Evolutionary conservation across 2,113 vertebrate species (phyloP).

Genomic region (Pleuronectes platessa): DNA sequence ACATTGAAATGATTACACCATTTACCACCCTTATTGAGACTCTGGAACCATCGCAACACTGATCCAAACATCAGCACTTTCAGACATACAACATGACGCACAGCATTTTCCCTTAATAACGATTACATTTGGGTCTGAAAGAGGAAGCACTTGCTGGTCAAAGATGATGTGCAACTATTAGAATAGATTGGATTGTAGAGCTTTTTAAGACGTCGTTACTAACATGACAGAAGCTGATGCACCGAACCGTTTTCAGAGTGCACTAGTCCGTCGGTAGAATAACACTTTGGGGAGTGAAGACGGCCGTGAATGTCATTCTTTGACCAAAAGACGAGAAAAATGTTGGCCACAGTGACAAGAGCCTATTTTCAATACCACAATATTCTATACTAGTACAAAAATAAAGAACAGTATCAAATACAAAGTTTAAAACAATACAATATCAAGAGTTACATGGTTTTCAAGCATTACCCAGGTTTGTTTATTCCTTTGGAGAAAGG

Average conservation of each 20-base stretch:
- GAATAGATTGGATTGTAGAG: slow-evolving; percentile 11
- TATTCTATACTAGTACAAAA: slow-evolving; percentile 57
- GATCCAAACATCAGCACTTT: slow-evolving; percentile 35
- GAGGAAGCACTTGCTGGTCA: slow-evolving; percentile 20
- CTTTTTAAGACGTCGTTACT: neutral
- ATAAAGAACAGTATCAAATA: slow-evolving; percentile 73
- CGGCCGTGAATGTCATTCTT: slow-evolving; percentile 43
- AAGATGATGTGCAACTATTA: slow-evolving; percentile 1
- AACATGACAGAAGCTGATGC: neutral
- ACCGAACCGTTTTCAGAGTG: slow-evolving; percentile 18
- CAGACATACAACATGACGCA: slow-evolving; percentile 3
- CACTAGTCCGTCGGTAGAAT: slow-evolving; percentile 6
- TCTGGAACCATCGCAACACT: slow-evolving; percentile 10
- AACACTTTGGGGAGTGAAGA: slow-evolving; percentile 30
- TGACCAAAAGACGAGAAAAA: neutral
- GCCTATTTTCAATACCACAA: slow-evolving; percentile 39
- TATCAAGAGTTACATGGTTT: slow-evolving; percentile 77
- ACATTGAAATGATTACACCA: slow-evolving; percentile 58
- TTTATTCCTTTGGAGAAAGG: slow-evolving; percentile 82
- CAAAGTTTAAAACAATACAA: slow-evolving; percentile 67
- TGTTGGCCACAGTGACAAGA: slow-evolving; percentile 52
- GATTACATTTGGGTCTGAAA: neutral
- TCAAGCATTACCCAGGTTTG: slow-evolving; percentile 88
- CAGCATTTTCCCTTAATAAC: slow-evolving; percentile 21
- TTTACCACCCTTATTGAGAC: slow-evolving; percentile 34